phyloP scores from a whole-genome alignment of 1,140 invertebrate genomes.

The Phymastichus coffea region DNA sequence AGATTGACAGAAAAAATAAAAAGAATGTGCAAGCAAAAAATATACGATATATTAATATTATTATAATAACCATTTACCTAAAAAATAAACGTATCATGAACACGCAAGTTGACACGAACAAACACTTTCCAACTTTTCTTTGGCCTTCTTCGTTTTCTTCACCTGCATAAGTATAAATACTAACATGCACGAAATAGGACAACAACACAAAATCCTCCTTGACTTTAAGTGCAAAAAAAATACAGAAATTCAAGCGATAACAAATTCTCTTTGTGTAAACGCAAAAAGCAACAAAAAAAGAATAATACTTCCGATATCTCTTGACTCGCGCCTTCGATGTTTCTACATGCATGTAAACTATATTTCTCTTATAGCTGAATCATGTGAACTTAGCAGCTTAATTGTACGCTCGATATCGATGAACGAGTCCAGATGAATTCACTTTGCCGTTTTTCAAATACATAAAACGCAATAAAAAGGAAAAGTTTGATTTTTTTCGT shows the following conservation, averaged over 20 bases:
- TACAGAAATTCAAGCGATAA: slow-evolving; percentile 5
- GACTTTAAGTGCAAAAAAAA: not conserved
- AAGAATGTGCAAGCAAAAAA: slow-evolving; percentile 25
- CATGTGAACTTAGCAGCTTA: slow-evolving; percentile 18
- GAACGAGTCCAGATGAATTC: slow-evolving; percentile 24
- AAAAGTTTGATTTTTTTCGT: not conserved
- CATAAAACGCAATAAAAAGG: not conserved
- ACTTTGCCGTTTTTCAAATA: not conserved
- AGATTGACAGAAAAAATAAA: slow-evolving; percentile 19
- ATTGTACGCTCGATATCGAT: slow-evolving; percentile 22
- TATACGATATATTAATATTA: not conserved
- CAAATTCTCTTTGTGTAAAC: slow-evolving; percentile 13
- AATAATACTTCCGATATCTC: slow-evolving; percentile 21
- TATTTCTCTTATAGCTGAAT: slow-evolving; percentile 27
- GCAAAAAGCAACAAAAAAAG: slow-evolving; percentile 10
- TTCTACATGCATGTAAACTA: slow-evolving; percentile 29
- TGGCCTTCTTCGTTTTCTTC: not conserved
- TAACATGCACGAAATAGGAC: not conserved
- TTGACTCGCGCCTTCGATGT: slow-evolving; percentile 28
- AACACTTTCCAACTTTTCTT: not conserved
- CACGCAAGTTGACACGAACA: not conserved
- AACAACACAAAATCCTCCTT: not conserved
- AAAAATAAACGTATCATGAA: not conserved
- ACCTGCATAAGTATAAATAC: not conserved
- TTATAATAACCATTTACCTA: not conserved